Percentiles rank a stretch among this genome's conserved stretches.
These are phyloP conservation scores for Silurus aristotelis DNA, from an alignment of 2,797 vertebrate species.

Conservation along the genomic window DNA sequence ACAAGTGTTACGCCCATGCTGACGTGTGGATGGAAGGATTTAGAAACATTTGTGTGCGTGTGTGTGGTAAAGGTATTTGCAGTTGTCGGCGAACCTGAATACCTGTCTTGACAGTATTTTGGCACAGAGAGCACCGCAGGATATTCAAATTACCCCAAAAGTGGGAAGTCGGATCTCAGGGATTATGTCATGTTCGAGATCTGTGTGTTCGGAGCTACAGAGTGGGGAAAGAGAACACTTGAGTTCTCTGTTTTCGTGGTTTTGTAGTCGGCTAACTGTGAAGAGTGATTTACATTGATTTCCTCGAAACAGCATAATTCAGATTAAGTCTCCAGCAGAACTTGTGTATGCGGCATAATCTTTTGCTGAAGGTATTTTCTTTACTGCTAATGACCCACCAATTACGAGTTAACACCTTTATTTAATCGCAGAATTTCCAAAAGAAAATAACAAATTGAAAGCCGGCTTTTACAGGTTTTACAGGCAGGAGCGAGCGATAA, in stretches of 20 bases:
- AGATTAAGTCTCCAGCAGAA: no score
- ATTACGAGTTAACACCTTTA: not conserved
- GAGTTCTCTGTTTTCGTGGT: not conserved
- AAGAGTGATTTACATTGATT: not conserved
- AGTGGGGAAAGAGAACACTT: not conserved
- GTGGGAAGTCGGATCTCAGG: not conserved
- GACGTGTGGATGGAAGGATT: not conserved
- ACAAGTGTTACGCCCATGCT: not conserved
- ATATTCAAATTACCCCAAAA: not conserved
- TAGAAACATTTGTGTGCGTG: not conserved
- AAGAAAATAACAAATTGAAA: not conserved
- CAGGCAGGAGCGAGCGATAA: not conserved
- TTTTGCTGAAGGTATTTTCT: no score
- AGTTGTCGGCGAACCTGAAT: not conserved
- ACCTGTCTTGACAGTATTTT: conserved; percentile 7
- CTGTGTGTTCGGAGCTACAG: not conserved
- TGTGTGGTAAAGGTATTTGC: not conserved
- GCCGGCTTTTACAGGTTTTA: not conserved
- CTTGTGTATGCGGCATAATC: no score
- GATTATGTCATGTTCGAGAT: not conserved
- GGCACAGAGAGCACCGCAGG: not conserved
- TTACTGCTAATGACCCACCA: no score
- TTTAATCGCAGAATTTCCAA: not conserved
- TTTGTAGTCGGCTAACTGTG: not conserved
- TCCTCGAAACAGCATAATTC: no score